Conservation (phyloP, 1,140 invertebrate genomes). For the Micrasema longulum region DNA sequence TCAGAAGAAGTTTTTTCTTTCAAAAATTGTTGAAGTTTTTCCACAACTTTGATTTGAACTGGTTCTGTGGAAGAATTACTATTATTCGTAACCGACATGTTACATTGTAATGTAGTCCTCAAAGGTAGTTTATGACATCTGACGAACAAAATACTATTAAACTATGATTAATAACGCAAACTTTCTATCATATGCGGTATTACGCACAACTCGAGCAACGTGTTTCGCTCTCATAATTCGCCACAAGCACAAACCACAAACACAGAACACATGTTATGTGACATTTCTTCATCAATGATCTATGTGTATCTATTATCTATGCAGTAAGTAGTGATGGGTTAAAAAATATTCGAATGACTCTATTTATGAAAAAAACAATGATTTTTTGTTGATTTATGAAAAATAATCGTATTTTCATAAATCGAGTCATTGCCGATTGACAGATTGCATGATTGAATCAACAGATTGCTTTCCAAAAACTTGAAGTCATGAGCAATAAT, state of each 20-base stretch:
- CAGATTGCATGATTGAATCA: too few relatives aligned
- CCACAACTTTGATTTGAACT: slow-evolving; percentile 61
- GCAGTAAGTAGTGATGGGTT: too few relatives aligned
- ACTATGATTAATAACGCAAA: slow-evolving; percentile 1
- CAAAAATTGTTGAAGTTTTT: slow-evolving; percentile 64
- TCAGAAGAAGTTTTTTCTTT: slow-evolving; percentile 64
- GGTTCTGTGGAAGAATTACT: slow-evolving; percentile 33
- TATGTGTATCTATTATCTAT: slow-evolving; percentile 13
- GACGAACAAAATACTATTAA: background rate
- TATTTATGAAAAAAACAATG: too few relatives aligned
- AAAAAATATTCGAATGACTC: too few relatives aligned
- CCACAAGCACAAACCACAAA: too few relatives aligned
- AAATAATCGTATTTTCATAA: too few relatives aligned
- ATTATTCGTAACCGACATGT: slow-evolving; percentile 23
- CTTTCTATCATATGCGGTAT: background rate
- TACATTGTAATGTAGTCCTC: slow-evolving; percentile 27
- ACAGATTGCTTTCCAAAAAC: too few relatives aligned
- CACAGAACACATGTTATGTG: slow-evolving; percentile 26
- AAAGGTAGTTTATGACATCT: too few relatives aligned
- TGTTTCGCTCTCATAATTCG: slow-evolving; percentile 21
- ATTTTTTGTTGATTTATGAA: too few relatives aligned
- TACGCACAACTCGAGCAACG: slow-evolving; percentile 5
- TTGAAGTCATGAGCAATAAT: too few relatives aligned
- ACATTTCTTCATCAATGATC: slow-evolving; percentile 19
- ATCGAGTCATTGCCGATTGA: too few relatives aligned